A percentile compares a stretch with the other conserved stretches of the same genome.
phyloP scores from a whole-genome alignment of 2,797 vertebrate genomes.

The Pseudochirops corinnae region DNA sequence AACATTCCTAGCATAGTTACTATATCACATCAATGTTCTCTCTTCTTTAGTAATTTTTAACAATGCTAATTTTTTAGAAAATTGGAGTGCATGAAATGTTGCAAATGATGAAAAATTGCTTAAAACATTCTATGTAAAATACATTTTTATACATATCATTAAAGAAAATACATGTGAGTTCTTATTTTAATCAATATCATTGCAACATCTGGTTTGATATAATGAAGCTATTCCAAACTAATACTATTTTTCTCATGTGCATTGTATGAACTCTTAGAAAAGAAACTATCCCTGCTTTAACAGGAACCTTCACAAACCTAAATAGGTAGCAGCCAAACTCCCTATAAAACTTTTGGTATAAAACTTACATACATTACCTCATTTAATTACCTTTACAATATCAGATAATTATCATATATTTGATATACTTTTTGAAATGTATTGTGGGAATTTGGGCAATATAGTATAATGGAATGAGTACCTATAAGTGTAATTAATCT shows the following conservation, averaged over 20 bases:
- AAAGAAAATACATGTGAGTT: not conserved
- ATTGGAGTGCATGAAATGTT: not conserved
- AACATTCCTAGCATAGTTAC: not conserved
- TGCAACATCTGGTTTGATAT: not conserved
- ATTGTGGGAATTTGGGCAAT: not conserved
- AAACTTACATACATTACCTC: constrained; percentile 1
- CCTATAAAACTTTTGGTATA: not conserved
- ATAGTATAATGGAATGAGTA: not conserved
- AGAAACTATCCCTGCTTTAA: constrained; percentile 10
- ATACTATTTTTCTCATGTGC: not conserved
- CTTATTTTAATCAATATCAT: not conserved
- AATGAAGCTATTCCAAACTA: not conserved
- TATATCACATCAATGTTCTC: not conserved
- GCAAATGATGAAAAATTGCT: not conserved
- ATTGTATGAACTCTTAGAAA: not conserved
- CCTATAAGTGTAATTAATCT: too few species aligned
- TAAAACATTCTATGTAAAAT: constrained; percentile 25
- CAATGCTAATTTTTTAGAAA: not conserved
- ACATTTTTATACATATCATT: constrained; percentile 6
- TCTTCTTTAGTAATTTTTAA: constrained; percentile 11
- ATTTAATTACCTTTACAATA: not conserved
- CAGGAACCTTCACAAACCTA: not conserved
- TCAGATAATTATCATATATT: constrained; percentile 6
- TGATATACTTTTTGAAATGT: not conserved
- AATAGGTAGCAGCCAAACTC: not conserved